Percentiles rank a stretch among this genome's conserved stretches.
Conservation (phyloP, 2,888 invertebrate genomes). For the Synanthedon vespiformis region DNA sequence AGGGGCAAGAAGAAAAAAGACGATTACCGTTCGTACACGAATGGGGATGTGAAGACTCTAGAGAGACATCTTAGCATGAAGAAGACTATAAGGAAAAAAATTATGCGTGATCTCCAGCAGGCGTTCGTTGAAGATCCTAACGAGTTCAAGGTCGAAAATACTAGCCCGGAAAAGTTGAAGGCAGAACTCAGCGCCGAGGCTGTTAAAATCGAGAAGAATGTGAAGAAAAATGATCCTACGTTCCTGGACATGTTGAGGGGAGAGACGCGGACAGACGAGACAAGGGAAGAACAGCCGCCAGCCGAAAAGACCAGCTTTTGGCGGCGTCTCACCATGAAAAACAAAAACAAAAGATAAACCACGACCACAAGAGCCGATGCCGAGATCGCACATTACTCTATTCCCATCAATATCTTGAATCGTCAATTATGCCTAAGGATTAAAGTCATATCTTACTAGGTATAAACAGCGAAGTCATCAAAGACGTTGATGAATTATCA, state of each 20-base stretch:
- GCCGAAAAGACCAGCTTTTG: conserved; percentile 75
- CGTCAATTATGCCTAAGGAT: too few relatives aligned
- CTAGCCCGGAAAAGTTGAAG: conserved; percentile 76
- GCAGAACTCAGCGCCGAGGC: conserved; percentile 76
- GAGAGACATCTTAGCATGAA: conserved; percentile 89
- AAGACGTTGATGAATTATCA: too few relatives aligned
- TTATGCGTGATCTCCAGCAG: conserved; percentile 85
- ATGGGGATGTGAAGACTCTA: conserved; percentile 78
- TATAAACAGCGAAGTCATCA: too few relatives aligned
- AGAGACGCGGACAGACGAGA: conserved; percentile 60
- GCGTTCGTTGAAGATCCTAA: conserved; percentile 79
- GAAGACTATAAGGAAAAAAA: conserved; percentile 86
- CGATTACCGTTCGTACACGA: conserved; percentile 75
- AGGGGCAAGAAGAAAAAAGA: conserved; percentile 75
- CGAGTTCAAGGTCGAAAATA: conserved; percentile 78
- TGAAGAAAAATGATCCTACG: conserved; percentile 70
- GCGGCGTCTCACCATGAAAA: conserved; percentile 78
- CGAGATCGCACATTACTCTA: conserved; percentile 30
- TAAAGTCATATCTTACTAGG: too few relatives aligned
- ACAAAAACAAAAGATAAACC: conserved; percentile 75
- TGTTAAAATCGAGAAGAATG: conserved; percentile 72
- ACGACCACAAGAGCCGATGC: conserved; percentile 15
- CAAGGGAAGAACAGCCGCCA: conserved; percentile 56
- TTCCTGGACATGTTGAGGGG: conserved; percentile 77
- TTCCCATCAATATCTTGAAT: conserved; percentile 13